Evolutionary conservation across 2,797 vertebrate species (phyloP).

Genomic region (Euphonia xanthogaster): DNA sequence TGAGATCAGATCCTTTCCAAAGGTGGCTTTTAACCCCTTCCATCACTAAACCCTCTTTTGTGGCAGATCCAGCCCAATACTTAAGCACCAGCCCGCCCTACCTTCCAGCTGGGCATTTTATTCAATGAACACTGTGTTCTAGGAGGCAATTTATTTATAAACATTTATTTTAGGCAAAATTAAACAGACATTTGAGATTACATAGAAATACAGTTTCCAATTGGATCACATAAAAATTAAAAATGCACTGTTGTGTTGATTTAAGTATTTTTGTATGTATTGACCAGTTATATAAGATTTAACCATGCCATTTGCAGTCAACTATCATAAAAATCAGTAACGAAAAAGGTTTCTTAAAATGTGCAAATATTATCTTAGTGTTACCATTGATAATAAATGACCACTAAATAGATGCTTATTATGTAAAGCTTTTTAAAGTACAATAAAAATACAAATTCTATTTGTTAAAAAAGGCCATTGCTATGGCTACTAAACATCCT

Average conservation of each 20-base stretch:
- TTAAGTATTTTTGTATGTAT: constrained; percentile 39
- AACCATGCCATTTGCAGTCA: constrained; percentile 67
- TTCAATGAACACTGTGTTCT: constrained; percentile 38
- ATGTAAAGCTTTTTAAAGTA: constrained; percentile 80
- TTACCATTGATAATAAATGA: constrained; percentile 76
- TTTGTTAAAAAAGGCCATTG: constrained; percentile 80
- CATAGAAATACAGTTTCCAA: constrained; percentile 78
- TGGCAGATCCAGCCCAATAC: not conserved
- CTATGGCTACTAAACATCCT: constrained; percentile 76
- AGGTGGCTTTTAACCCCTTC: not conserved
- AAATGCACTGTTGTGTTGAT: constrained; percentile 67
- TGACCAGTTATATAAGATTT: constrained; percentile 51
- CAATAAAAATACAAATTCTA: constrained; percentile 85
- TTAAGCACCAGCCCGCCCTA: not conserved
- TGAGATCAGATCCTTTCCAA: not conserved
- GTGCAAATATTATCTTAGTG: constrained; percentile 76
- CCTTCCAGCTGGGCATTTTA: not conserved
- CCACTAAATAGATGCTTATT: constrained; percentile 77
- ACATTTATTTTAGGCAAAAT: constrained; percentile 80
- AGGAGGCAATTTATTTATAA: constrained; percentile 72
- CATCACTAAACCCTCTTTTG: not conserved
- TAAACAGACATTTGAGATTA: constrained; percentile 75
- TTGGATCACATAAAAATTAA: constrained; percentile 63
- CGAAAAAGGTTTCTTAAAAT: constrained; percentile 64
- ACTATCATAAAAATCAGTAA: constrained; percentile 75